Conservation (phyloP, 2,888 invertebrate genomes). For the Candidula unifasciata region DNA sequence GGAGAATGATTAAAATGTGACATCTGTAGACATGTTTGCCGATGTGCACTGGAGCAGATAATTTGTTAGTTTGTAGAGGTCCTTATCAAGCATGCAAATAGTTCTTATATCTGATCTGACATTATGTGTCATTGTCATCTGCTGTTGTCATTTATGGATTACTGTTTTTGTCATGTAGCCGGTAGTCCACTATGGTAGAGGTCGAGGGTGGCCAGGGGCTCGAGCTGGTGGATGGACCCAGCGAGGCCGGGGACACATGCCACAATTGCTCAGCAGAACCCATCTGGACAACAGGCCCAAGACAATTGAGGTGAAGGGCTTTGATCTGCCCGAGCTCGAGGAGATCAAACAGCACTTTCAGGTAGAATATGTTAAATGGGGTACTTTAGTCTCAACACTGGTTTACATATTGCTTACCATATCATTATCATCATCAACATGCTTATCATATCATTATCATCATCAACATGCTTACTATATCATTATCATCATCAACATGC, state of each 20-base stretch:
- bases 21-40: no score
- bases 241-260: conserved; percentile 59
- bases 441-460: no score
- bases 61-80: no score
- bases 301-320: conserved; percentile 90
- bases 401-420: no score
- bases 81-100: no score
- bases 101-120: no score
- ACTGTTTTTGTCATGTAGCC: background rate
- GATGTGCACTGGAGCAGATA: no score
- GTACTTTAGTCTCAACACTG: no score
- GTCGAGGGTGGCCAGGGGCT: conserved; percentile 67
- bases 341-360: conserved; percentile 89
- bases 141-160: background rate
- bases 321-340: conserved; percentile 89
- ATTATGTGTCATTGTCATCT: background rate
- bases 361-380: conserved; percentile 79
- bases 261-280: conserved; percentile 58
- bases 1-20: no score
- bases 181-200: conserved; percentile 58
- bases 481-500: no score
- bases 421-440: no score
- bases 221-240: conserved; percentile 60
- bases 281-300: conserved; percentile 90
- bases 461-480: no score